Conservation (phyloP, 2,888 invertebrate species). For the Glyphotaelius pellucidus region DNA sequence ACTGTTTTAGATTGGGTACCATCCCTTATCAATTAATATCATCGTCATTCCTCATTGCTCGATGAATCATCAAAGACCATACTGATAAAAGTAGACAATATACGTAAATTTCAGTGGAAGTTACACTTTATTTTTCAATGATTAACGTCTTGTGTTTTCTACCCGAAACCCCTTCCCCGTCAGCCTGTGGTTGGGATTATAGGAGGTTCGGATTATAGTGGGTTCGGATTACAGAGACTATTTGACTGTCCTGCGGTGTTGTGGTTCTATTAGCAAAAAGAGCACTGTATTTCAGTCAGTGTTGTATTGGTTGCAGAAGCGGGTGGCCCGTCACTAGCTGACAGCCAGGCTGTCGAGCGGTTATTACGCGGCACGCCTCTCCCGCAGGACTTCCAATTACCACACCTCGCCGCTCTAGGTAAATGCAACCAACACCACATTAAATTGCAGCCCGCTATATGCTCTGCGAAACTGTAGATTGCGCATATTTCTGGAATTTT, state of each 20-base stretch:
- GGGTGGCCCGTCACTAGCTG: slow-evolving; percentile 72
- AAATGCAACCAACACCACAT: slow-evolving; percentile 66
- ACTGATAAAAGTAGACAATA: no score
- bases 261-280: neutral
- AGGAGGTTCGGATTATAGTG: no score
- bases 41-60: no score
- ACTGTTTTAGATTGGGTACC: no score
- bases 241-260: neutral
- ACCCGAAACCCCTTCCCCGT: no score
- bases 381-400: slow-evolving; percentile 76
- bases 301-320: slow-evolving; percentile 69
- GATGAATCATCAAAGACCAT: no score
- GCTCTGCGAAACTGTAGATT: neutral
- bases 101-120: no score
- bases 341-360: slow-evolving; percentile 76
- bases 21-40: no score
- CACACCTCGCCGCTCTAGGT: slow-evolving; percentile 77
- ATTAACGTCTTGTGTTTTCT: no score
- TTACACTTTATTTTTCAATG: no score
- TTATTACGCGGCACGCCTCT: slow-evolving; percentile 74
- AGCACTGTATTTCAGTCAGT: neutral
- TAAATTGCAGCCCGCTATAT: neutral
- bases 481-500: neutral
- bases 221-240: no score
- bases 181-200: no score